Evolutionary conservation across 2,797 vertebrate genomes (phyloP), one percentile per base, ranked within the genome.

Genomic region (Rhadinocentrus ornatus): DNA sequence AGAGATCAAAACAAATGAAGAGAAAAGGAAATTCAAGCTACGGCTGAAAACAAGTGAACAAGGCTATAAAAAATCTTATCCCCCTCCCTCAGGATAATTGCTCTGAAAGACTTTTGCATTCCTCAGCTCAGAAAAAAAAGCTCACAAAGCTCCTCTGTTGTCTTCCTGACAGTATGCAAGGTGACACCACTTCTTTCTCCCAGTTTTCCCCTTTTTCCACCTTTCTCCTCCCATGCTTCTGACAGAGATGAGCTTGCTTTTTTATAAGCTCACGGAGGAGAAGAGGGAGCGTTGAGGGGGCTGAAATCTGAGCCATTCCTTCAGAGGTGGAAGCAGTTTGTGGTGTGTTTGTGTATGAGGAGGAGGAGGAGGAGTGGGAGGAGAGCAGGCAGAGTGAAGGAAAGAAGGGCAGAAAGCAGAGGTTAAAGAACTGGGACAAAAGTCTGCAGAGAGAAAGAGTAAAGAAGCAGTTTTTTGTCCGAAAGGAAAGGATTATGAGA

Each of bases 291-390:
- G 35, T 12, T 11, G 35, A 12, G 60, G 76, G 68, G 64, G 79
- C 67, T 92, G 87, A 86, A 90, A 90, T 75, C 82, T 67, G 89
- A 90, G 87, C 83, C 34, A 32, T 18, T 75, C 66, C 80, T 74
- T 78, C 26, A 0, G 78, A 84, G 81, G 78, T 67, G 73, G 71
- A 84, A 75, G 67, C 60, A 52, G 66, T 82, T 83, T 73, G 68
- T 74, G 66, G 77, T 7, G 6, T 85, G 86, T 86, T 84, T 82
- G 81, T 75, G 80, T 71, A 69, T 1, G 22, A 54, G 50, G 59
- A 63, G 35, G 35, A 37, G 50, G 71, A 81, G 84, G 75, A 76
- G 78, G 52, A 76, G 71, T 60, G 64, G 77, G 77, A 76, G 81
- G 80, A 76, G 78, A 77, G 62, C 6, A 1, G 69, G 73, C 54